These are phyloP conservation scores for Cheiracanthium punctorium DNA, from an alignment of 2,888 invertebrate species.

Conservation along the genomic window DNA sequence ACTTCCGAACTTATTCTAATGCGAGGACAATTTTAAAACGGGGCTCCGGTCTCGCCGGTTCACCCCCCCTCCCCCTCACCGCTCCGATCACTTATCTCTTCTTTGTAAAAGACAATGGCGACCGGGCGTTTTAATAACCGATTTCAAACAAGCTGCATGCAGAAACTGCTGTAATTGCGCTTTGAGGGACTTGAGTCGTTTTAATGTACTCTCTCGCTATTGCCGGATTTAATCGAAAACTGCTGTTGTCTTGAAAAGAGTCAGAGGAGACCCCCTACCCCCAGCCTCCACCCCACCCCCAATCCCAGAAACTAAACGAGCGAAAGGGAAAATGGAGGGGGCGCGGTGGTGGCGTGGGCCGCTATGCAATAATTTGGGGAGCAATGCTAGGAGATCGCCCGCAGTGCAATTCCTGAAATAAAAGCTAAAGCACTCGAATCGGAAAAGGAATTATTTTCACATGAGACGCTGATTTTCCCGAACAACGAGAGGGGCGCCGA, in stretches of 20 bases:
- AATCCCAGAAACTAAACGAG: no score
- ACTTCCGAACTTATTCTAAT: neutral
- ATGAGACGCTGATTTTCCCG: neutral
- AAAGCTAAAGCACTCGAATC: no score
- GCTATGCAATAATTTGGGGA: neutral
- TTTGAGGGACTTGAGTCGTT: neutral
- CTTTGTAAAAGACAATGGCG: slow-evolving; percentile 18
- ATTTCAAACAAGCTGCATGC: slow-evolving; percentile 8
- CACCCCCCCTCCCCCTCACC: neutral
- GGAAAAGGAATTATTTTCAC: neutral
- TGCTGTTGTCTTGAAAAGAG: slow-evolving; percentile 11
- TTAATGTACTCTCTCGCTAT: neutral
- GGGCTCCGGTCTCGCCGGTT: no score
- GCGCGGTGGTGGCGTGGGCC: no score
- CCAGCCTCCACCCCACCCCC: no score
- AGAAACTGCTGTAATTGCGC: neutral
- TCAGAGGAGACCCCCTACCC: neutral
- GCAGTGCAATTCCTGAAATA: neutral
- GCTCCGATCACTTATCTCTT: neutral
- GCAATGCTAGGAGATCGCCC: neutral
- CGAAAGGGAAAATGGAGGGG: neutral
- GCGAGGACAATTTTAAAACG: slow-evolving; percentile 7
- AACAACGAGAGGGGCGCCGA: neutral
- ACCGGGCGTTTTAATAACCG: slow-evolving; percentile 20
- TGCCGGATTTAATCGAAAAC: slow-evolving; percentile 11